These are phyloP conservation scores for Pegoplata infirma DNA, from an alignment of 2,888 invertebrate genomes.

Conservation along the genomic window DNA sequence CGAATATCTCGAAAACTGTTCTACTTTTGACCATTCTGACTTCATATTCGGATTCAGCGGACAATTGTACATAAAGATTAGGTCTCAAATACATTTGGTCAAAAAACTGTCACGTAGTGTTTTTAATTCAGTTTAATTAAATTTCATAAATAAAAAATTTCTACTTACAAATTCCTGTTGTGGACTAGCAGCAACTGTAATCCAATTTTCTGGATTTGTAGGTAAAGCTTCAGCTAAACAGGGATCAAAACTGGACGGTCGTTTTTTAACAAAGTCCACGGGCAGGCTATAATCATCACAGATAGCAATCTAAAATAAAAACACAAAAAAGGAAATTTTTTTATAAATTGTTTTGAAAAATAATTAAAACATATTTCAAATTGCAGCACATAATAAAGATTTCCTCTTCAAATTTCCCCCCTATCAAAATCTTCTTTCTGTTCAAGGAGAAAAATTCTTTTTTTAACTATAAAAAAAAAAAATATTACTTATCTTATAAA, in stretches of 20 bases:
- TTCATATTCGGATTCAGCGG: too few relatives aligned
- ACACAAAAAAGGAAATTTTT: background rate
- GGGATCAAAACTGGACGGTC: constrained; percentile 83
- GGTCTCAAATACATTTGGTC: too few relatives aligned
- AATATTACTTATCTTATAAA: background rate
- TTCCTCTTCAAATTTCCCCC: background rate
- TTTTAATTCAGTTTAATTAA: too few relatives aligned
- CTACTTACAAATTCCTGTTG: constrained; percentile 78
- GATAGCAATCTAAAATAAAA: constrained; percentile 85
- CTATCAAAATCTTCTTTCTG: background rate
- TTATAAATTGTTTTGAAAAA: background rate
- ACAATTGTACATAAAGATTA: too few relatives aligned
- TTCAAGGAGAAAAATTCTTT: too few relatives aligned
- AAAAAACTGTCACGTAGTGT: too few relatives aligned
- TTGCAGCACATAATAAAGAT: constrained; percentile 7
- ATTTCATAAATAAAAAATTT: background rate
- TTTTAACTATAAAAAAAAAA: background rate
- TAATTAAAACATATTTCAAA: constrained; percentile 14
- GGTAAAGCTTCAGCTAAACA: constrained; percentile 81
- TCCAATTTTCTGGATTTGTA: constrained; percentile 77
- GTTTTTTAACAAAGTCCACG: constrained; percentile 88
- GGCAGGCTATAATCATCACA: constrained; percentile 93
- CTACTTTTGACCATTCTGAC: too few relatives aligned
- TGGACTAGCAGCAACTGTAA: constrained; percentile 75
- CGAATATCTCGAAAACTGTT: too few relatives aligned